Base-by-base conservation (phyloP, 1,140 invertebrate species). In the Odontomachus brunneus region DNA sequence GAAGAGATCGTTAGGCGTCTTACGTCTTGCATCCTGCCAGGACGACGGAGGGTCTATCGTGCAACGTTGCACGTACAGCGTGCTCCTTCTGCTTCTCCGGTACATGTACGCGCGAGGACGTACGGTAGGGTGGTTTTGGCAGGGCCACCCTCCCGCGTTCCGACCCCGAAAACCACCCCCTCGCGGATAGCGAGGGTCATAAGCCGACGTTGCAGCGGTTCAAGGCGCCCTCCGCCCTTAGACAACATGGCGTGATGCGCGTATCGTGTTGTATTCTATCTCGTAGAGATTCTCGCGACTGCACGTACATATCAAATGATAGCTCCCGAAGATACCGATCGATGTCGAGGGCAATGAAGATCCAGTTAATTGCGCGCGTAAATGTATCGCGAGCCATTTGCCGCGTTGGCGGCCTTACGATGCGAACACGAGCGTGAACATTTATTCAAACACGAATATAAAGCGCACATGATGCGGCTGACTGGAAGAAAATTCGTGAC, bases 101-200 rank as follows among this genome's bases (percentile, higher is more conserved):
- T 87, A 88, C 85, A 90, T 90, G 89, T 91, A 89, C 87, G 86
- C 90, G 86, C 84, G 85, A 87, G 90, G 86, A 88, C 90, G 87
- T 90, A 91, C 90, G 87, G 74, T 86, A 89, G 89, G 90, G 86
- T 92, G 92, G 91, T 93, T 93, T 92, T 93, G 91, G 92, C 92
- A 92, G 91, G 89, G 88, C 89, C 90, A 74, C 69, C 83, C 88
- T 73, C 78, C 63, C 33, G 48, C 76, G 63, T 78, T 73, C 84
- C 89, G 89, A 89, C 90, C 88, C 76, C 89, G 84, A 88, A 91
- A 90, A 90, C 90, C 89, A 91, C 89, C 89, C 89, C 87, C 87
- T 83, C 83, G 86, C 83, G 85, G 86, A 87, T 89, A 91, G 85
- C 89, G 86, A 88, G 80, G 83, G 78, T 84, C 67, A 90, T 85